phyloP scores from a whole-genome alignment of 2,113 vertebrate genomes.

The Hystrix cristata region DNA sequence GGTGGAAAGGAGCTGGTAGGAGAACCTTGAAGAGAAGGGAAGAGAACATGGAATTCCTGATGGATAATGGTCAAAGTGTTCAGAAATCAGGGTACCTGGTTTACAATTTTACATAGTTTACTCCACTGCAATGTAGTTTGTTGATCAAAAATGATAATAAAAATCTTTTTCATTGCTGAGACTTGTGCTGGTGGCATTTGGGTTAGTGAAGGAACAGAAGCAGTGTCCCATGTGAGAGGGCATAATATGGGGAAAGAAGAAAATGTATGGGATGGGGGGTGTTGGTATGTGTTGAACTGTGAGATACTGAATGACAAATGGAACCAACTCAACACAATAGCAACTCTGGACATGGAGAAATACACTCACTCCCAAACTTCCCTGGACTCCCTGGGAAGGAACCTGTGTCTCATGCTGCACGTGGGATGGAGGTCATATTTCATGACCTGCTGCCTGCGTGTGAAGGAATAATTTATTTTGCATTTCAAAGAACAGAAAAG shows the following conservation, averaged over 20 bases:
- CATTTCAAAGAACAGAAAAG: neutral
- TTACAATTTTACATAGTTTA: neutral
- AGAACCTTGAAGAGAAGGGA: neutral
- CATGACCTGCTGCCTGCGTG: neutral
- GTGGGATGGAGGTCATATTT: neutral
- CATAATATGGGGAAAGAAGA: neutral
- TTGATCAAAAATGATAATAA: neutral
- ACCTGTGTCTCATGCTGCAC: neutral
- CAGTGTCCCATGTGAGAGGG: neutral
- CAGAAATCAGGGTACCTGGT: neutral
- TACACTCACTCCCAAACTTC: too few relatives aligned
- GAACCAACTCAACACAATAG: neutral
- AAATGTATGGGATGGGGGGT: fast-evolving
- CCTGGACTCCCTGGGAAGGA: neutral
- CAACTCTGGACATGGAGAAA: neutral
- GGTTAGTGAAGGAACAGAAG: neutral
- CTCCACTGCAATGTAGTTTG: neutral
- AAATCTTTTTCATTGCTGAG: neutral
- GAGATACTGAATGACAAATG: neutral
- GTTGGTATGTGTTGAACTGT: neutral
- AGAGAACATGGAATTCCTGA: neutral
- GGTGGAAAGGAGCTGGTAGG: too few relatives aligned
- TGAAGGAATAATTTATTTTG: neutral
- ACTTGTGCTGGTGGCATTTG: neutral
- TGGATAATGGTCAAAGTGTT: neutral